Evolutionary conservation across 1,140 invertebrate genomes (phyloP).

Genomic region (Euura lappo): DNA sequence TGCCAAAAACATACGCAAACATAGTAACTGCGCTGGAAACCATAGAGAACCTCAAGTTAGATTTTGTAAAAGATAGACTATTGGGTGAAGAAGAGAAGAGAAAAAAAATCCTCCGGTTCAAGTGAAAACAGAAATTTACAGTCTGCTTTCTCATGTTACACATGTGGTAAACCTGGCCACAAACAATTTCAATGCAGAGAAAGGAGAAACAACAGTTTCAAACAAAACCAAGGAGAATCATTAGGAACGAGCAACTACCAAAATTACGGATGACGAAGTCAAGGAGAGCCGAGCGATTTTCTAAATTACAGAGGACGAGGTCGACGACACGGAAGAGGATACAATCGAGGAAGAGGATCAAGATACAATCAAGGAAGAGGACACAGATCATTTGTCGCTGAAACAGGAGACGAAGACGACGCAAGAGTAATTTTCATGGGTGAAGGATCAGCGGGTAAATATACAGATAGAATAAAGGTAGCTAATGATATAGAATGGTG

Average conservation of each 20-base stretch:
- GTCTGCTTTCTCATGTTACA: neutral
- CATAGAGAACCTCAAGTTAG: neutral
- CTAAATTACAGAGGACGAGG: neutral
- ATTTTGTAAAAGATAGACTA: neutral
- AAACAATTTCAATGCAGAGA: neutral
- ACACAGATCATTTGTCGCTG: neutral
- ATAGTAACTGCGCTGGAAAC: constrained; percentile 17
- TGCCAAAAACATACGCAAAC: constrained; percentile 16
- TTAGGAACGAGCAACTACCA: neutral
- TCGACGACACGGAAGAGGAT: neutral
- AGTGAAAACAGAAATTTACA: neutral
- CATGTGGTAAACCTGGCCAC: neutral
- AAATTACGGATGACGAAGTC: neutral
- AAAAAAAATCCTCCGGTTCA: neutral
- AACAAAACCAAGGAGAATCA: neutral
- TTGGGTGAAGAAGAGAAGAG: neutral
- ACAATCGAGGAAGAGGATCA: constrained; percentile 1
- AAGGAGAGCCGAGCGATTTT: neutral
- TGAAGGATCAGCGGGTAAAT: neutral
- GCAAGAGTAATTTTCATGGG: neutral
- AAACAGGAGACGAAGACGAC: neutral
- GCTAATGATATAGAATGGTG: neutral
- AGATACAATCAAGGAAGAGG: neutral
- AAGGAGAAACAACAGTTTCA: neutral
- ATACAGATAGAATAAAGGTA: neutral